Percentiles rank a stretch among this genome's conserved stretches.
phyloP scores from a whole-genome alignment of 2,888 invertebrate genomes.

The Lampropteryx suffumata region DNA sequence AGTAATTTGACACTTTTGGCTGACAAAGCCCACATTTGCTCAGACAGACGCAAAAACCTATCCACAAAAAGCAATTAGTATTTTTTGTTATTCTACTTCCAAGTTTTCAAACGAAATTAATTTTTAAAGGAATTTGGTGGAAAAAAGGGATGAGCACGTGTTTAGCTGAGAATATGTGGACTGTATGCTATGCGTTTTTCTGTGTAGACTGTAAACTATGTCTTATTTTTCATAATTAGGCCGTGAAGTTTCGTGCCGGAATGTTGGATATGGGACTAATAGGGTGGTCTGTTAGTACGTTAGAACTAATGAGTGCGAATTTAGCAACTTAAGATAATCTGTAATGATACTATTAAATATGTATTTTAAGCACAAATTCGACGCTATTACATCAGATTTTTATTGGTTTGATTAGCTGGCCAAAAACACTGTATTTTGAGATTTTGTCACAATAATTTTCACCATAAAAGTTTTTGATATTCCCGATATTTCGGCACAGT shows the following conservation, averaged over 20 bases:
- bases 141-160: conserved; percentile 71
- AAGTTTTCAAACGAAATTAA: conserved; percentile 67
- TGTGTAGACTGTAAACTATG: conserved; percentile 64
- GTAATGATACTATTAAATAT: no score
- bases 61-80: conserved; percentile 79
- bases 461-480: no score
- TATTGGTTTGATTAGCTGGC: no score
- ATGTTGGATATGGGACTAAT: conserved; percentile 45
- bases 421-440: no score
- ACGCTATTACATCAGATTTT: no score
- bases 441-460: no score
- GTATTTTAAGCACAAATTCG: no score
- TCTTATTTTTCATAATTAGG: conserved; percentile 81
- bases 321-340: no score
- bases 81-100: conserved; percentile 60
- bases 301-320: conserved; percentile 38
- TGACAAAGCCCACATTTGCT: conserved; percentile 81
- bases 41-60: conserved; percentile 71
- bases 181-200: conserved; percentile 74
- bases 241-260: conserved; percentile 63
- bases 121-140: conserved; percentile 68
- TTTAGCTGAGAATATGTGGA: conserved; percentile 68
- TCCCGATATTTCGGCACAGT: no score
- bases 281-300: conserved; percentile 57
- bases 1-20: conserved; percentile 82